These are phyloP conservation scores for Phataginus tricuspis DNA, from an alignment of 2,797 vertebrate species.

Conservation along the genomic window DNA sequence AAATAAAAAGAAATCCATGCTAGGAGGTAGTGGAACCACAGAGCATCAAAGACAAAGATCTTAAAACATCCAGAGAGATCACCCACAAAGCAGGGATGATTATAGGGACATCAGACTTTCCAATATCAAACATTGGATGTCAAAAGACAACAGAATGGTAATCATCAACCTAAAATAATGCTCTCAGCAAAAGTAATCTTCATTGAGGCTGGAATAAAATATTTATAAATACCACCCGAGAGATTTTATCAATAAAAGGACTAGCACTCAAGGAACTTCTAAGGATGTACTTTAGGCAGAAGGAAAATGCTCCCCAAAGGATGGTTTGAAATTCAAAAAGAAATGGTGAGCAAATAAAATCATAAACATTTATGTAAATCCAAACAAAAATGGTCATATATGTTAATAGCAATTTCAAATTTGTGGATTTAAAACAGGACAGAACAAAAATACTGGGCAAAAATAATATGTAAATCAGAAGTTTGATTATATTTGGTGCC, in stretches of 20 bases:
- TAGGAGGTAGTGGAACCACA: neutral
- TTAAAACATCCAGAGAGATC: constrained; percentile 7
- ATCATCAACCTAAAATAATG: neutral
- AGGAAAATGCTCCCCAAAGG: neutral
- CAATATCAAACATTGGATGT: constrained; percentile 1
- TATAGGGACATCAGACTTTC: neutral
- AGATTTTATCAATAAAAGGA: neutral
- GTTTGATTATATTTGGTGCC: neutral
- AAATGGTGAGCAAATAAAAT: constrained; percentile 34
- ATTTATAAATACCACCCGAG: neutral
- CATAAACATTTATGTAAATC: constrained; percentile 9
- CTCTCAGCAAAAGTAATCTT: neutral
- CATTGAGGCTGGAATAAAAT: constrained; percentile 3
- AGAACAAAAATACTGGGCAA: neutral
- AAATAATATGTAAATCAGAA: neutral
- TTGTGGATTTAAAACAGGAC: constrained; percentile 34
- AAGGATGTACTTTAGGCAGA: constrained; percentile 11
- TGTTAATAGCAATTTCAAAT: constrained; percentile 37
- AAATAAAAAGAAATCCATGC: constrained; percentile 18
- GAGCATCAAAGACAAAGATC: neutral
- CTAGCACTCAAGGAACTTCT: neutral
- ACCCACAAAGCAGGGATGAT: neutral
- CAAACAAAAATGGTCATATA: neutral
- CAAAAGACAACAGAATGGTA: constrained; percentile 10
- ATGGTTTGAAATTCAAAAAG: neutral